phyloP scores from a whole-genome alignment of 2,888 invertebrate species.

The Oegoconia quadripuncta region DNA sequence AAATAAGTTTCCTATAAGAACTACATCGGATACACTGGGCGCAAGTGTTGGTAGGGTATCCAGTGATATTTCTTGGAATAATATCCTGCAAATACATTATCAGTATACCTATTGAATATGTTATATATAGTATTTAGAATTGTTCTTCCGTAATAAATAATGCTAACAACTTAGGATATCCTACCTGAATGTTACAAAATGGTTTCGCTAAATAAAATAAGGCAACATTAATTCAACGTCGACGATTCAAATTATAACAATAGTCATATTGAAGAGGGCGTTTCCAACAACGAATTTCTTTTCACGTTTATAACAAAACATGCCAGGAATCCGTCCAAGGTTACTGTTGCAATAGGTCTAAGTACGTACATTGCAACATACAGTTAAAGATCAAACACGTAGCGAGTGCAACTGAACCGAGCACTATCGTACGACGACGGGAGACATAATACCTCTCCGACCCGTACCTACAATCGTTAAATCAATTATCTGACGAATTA shows the following conservation, averaged over 20 bases:
- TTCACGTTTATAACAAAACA: not conserved
- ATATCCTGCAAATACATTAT: too few species aligned
- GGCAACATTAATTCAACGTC: not conserved
- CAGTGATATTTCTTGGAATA: too few species aligned
- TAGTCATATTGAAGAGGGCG: not conserved
- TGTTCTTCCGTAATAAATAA: too few species aligned
- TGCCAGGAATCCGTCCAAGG: constrained; percentile 2
- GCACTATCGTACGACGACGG: constrained; percentile 12
- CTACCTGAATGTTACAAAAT: too few species aligned
- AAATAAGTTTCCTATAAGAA: too few species aligned
- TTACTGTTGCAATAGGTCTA: not conserved
- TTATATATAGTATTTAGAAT: too few species aligned
- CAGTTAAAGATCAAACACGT: constrained; percentile 3
- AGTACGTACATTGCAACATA: constrained; percentile 1
- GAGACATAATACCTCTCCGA: constrained; percentile 32
- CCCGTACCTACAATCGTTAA: constrained; percentile 33
- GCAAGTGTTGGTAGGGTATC: too few species aligned
- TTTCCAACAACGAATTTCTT: not conserved
- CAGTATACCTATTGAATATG: too few species aligned
- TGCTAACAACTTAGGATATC: too few species aligned
- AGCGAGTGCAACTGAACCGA: constrained; percentile 9
- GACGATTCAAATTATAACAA: not conserved
- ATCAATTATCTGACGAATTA: too few species aligned
- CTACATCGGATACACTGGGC: too few species aligned
- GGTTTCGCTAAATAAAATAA: too few species aligned